These are phyloP conservation scores for Spermophilus dauricus DNA, from an alignment of 2,113 vertebrate species.

Conservation along the genomic window DNA sequence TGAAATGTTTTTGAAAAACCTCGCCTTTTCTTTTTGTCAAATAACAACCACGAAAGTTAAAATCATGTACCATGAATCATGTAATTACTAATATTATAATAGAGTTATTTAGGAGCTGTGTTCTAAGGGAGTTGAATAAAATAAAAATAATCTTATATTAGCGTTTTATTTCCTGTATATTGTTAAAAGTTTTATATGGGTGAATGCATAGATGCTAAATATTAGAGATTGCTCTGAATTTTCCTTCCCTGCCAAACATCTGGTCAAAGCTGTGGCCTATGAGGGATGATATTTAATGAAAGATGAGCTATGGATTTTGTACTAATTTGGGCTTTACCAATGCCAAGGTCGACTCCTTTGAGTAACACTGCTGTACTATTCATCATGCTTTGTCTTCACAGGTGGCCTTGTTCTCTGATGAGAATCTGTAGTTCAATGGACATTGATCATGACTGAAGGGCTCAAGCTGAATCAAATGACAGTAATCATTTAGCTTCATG, in stretches of 20 bases:
- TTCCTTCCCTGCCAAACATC: conserved; percentile 44
- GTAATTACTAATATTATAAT: conserved; percentile 82
- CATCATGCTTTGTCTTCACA: conserved; percentile 69
- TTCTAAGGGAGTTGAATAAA: conserved; percentile 21
- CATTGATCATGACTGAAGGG: not conserved
- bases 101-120: conserved; percentile 80
- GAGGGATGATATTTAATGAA: conserved; percentile 75
- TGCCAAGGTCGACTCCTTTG: conserved; percentile 74
- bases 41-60: conserved; percentile 78
- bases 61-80: conserved; percentile 78
- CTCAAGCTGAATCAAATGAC: conserved; percentile 68
- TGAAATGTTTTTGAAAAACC: conserved; percentile 60
- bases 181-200: conserved; percentile 47
- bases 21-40: conserved; percentile 76
- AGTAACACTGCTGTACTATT: conserved; percentile 48
- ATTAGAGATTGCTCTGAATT: conserved; percentile 54
- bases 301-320: conserved; percentile 66
- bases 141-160: conserved; percentile 76
- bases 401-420: conserved; percentile 63
- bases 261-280: not conserved
- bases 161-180: not conserved
- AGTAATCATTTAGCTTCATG: conserved; percentile 60
- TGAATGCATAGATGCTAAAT: conserved; percentile 63
- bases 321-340: conserved; percentile 16
- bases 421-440: conserved; percentile 65